Base-by-base conservation (phyloP, 2,797 vertebrate species). In the Trachurus trachurus region DNA sequence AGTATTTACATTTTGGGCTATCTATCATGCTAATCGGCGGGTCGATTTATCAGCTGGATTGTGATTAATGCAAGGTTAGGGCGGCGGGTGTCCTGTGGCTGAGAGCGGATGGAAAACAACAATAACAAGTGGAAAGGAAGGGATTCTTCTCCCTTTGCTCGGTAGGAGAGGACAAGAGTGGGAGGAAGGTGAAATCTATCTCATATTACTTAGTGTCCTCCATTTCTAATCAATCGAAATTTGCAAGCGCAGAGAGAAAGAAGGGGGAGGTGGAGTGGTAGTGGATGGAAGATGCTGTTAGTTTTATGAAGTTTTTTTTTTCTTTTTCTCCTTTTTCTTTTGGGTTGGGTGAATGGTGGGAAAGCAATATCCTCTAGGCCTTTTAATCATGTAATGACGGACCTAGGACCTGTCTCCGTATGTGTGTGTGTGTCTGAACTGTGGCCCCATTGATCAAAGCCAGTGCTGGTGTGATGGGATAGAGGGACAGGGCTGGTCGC, bases 1-100 rank as follows among this genome's bases (percentile, higher is more conserved):
- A 96, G 96, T 97, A 97, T 98, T 97, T 98, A 97, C 96, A 97
- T 97, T 97, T 96, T 89, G 75, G 90, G 92, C 96, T 95, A 97
- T 97, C 96, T 92, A 97, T 98, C 97, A 97, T 95, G 91, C 95
- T 95, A 96, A 96, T 96, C 93, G 88, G 94, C 80, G 59, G 92
- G 93, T 96, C 96, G 94, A 98, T 97, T 96, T 96, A 96, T 98
- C 96, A 96, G 88, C 76, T 40, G 22, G 83, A 44, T 70, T 81
- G 87, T 89, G 90, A 90, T 90, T 89, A 89, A 92, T 89, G 85
- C 76, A 72, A 72, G 81, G 80, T 79, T 76, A 73, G 84, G 83
- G 57, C 77, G 15, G 75, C 50, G 66, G 84, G 85, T 78, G 88
- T 82, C 78, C 81, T 83, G 77, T 86, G 78, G 86, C 81, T 78